Conservation (phyloP, 2,888 invertebrate genomes). For the Cheilosia impressa region DNA sequence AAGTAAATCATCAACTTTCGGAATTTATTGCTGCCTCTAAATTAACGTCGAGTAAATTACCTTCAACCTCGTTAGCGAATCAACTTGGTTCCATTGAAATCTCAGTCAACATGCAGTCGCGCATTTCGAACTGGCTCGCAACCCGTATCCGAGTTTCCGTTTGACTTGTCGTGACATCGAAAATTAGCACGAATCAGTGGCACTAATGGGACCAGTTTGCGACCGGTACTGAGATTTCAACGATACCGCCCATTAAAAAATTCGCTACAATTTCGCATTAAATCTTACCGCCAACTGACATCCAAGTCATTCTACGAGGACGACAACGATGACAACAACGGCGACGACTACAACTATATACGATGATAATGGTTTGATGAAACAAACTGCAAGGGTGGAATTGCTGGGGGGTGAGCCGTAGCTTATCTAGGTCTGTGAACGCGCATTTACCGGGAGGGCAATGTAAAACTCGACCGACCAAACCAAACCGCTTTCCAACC, state of each 20-base stretch:
- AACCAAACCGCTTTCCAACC: constrained; percentile 23
- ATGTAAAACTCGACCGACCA: constrained; percentile 41
- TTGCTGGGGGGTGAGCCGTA: constrained; percentile 40
- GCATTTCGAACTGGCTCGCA: constrained; percentile 41
- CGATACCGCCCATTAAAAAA: constrained; percentile 69
- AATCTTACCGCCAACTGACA: constrained; percentile 64
- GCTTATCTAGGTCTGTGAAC: constrained; percentile 43
- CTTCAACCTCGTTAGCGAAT: constrained; percentile 35
- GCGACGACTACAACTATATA: constrained; percentile 40
- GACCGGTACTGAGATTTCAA: constrained; percentile 71
- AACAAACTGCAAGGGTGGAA: constrained; percentile 46
- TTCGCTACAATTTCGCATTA: constrained; percentile 69
- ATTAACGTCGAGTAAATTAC: constrained; percentile 22
- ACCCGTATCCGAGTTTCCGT: not conserved
- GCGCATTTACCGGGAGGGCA: constrained; percentile 48
- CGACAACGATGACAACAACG: constrained; percentile 18
- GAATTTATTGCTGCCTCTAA: constrained; percentile 2
- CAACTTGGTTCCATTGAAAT: constrained; percentile 29
- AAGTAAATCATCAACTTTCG: not conserved
- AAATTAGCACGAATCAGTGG: constrained; percentile 71
- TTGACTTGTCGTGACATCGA: constrained; percentile 57
- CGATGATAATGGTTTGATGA: constrained; percentile 57
- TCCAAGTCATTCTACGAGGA: constrained; percentile 26
- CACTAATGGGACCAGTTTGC: constrained; percentile 72
- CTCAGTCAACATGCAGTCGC: constrained; percentile 15